Base-by-base conservation (phyloP, 2,797 vertebrate species). In the Thalassophryne amazonica region DNA sequence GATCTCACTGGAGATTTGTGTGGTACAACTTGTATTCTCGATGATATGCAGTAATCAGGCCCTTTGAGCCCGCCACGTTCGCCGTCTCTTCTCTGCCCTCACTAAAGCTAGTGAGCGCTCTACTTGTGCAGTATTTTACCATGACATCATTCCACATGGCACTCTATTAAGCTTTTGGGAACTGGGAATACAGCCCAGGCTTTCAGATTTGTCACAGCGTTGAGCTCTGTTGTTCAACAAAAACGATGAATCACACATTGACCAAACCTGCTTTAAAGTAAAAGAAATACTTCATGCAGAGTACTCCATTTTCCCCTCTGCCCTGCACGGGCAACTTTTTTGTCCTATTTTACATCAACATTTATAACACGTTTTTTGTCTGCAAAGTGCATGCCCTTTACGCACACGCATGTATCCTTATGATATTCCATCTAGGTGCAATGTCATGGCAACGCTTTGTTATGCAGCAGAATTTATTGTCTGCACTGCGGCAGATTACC, bases 11-110 rank as follows among this genome's bases (percentile, higher is more conserved):
- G 89, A 89, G 89, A 88, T 76, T 84, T 82, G 74, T 58, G 65
- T 68, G 69, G 73, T 81, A 83, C 83, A 85, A 84, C 80, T 88
- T 88, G 81, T 80, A 80, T 89, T 88, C 68, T 74, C 76, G 85
- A 89, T 91, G 86, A 91, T 91, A 86, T 78, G 86, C 83, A 64
- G 76, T 89, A 91, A 91, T 91, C 88, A 87, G 80, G 78, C 81
- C 83, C 87, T 86, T 86, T 87, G 86, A 89, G 88, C 56, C 51
- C 60, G 64, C 52, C 50, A 69, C 49, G 65, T 60, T 68, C 63
- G 67, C 53, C 40, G 61, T 52, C 50, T 66, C 59, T 52, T 39
- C 59, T 57, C 46, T 56, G 48, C 57, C 47, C 68, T 73, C 61
- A 43, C 81, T 69, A 78, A 85, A 83, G 79, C 84, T 69, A 63